Evolutionary conservation across 2,797 vertebrate genomes (phyloP), one percentile per base, ranked within the genome.

Genomic region (Rhynchotus rufescens): DNA sequence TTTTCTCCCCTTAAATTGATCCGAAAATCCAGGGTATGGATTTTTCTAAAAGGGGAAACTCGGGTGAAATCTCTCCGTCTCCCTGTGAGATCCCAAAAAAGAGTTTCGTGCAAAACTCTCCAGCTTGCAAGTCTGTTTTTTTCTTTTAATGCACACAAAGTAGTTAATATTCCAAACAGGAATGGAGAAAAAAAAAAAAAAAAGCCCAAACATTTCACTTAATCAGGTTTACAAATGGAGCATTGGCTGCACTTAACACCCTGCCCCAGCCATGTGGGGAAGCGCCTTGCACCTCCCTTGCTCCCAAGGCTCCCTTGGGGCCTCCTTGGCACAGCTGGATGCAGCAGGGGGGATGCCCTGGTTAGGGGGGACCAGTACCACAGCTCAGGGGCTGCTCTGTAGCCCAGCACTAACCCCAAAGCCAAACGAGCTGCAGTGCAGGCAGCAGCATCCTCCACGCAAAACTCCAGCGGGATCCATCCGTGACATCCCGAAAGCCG

Each of bases 11-110:
- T 47, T 1, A 44, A 52, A 79, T 85, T 76, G 84, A 89, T 89
- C 79, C 89, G 82, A 74, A 92, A 90, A 87, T 38, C 81, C 80
- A 92, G 74, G 61, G 44, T 93, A 93, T 76, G 65, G 84, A 67
- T 92, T 40, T 89, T 84, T 94, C 54, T 60, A 42, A 91, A 92
- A 90, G 34, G 69, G 22, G 36, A 80, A 56, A 44, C 80, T 90
- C 81, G 65, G 68, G 68, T 78, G 77, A 89, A 85, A 73, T 42
- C 19, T 64, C 44, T 56, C 23, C 8, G 3, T 36, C 30, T 30
- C 14, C 80, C 14, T 25, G 13, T 25, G 59, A 26, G 77, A 94
- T 57, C 56, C 73, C 56, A 83, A 80, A 73, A 45, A 89, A n/a
- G 67, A 89, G 61, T 90, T 87, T 26, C 17, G 49, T 61, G 71